Evolutionary conservation across 2,113 vertebrate genomes (phyloP).

Genomic region (Nothoprocta pentlandii): DNA sequence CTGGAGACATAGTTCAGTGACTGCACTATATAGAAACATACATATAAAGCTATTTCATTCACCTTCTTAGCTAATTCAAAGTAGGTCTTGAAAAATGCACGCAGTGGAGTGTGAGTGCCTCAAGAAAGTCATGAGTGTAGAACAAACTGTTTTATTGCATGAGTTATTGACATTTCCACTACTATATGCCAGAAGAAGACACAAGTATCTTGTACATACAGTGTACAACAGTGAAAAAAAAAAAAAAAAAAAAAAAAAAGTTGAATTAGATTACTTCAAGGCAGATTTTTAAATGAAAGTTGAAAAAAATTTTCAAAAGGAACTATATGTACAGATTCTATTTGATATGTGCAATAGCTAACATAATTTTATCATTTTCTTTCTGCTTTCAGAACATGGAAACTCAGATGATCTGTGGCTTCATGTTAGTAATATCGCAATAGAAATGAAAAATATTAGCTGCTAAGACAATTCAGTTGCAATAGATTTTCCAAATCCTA

Average conservation of each 20-base stretch:
- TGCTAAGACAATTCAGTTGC: neutral
- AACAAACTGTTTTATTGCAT: neutral
- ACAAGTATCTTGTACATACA: neutral
- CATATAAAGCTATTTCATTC: neutral
- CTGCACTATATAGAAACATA: too few relatives aligned
- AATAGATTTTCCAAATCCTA: neutral
- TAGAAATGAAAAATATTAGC: neutral
- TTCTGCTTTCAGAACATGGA: neutral
- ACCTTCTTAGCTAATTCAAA: neutral
- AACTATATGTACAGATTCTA: neutral
- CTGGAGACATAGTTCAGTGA: neutral
- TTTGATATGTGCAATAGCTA: neutral
- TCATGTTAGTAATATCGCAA: neutral
- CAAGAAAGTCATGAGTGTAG: neutral
- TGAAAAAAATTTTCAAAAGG: neutral
- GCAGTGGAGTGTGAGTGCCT: neutral
- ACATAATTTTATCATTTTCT: neutral
- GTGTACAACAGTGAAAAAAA: accelerated
- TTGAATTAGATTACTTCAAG: neutral
- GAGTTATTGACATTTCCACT: neutral
- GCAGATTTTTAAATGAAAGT: neutral
- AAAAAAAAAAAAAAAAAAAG: neutral
- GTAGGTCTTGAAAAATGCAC: neutral
- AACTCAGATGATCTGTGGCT: neutral
- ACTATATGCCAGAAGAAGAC: neutral